phyloP scores from a whole-genome alignment of 2,113 vertebrate genomes.

The Tenebrosternarchus preto region DNA sequence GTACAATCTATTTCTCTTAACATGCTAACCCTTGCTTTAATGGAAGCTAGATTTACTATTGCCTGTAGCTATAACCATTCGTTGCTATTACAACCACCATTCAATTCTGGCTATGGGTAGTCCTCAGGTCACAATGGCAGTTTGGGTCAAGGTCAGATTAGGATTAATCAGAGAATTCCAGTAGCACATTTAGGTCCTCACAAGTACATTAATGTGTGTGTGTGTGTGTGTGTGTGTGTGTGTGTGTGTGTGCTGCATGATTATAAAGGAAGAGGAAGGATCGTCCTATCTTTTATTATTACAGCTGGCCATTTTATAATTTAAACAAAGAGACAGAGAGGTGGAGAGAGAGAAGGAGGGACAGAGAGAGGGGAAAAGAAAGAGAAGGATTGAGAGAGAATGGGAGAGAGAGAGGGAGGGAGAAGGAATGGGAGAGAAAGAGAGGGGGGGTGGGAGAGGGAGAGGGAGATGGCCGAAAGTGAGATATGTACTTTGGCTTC shows the following conservation, averaged over 20 bases:
- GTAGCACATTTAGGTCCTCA: neutral
- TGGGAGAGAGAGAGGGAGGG: neutral
- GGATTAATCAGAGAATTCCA: neutral
- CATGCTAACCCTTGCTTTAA: too few relatives aligned
- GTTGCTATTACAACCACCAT: too few relatives aligned
- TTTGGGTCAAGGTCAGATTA: constrained; percentile 6
- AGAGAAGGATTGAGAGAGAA: neutral
- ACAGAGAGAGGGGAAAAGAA: neutral
- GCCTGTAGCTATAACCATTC: too few relatives aligned
- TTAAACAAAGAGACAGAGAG: constrained; percentile 8
- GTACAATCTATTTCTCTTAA: too few relatives aligned
- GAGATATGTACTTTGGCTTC: constrained; percentile 30
- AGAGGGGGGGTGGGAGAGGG: neutral
- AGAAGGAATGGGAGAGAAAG: neutral
- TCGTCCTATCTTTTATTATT: constrained; percentile 72
- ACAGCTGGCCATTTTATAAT: constrained; percentile 64
- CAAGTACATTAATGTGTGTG: neutral
- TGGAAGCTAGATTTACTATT: too few relatives aligned
- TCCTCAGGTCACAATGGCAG: constrained; percentile 20
- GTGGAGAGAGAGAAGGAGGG: constrained; percentile 16
- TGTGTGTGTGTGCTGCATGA: neutral
- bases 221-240: constrained; percentile 9
- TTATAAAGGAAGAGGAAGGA: constrained; percentile 61
- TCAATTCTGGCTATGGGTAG: too few relatives aligned
- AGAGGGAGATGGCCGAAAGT: neutral